A percentile compares a stretch with the other conserved stretches of the same genome.
phyloP scores from a whole-genome alignment of 2,113 vertebrate genomes.

The Mastomys coucha region DNA sequence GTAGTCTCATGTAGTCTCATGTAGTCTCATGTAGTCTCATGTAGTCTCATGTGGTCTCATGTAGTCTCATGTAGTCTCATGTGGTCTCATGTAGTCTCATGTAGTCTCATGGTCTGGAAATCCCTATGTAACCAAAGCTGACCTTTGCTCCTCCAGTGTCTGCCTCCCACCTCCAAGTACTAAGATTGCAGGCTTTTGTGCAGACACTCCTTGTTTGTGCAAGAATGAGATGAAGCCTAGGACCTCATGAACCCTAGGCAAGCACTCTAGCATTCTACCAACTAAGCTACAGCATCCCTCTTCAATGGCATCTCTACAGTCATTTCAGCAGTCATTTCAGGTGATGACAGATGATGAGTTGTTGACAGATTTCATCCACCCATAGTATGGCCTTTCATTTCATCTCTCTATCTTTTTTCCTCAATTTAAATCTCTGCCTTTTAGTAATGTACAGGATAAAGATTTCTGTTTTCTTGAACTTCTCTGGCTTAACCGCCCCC shows the following conservation, averaged over 20 bases:
- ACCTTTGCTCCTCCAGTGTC: background rate
- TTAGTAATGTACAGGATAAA: background rate
- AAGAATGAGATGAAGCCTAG: background rate
- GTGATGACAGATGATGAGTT: slow-evolving; percentile 58
- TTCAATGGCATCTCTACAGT: background rate
- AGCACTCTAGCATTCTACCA: background rate
- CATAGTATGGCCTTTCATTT: slow-evolving; percentile 47
- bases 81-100: too few species aligned
- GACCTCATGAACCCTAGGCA: background rate
- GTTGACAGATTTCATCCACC: slow-evolving; percentile 50
- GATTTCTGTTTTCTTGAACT: slow-evolving; percentile 48
- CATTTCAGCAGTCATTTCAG: slow-evolving; percentile 67
- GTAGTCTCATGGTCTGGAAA: background rate
- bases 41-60: too few species aligned
- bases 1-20: too few species aligned
- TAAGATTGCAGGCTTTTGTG: background rate
- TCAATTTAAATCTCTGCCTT: slow-evolving; percentile 4
- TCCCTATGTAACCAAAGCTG: background rate
- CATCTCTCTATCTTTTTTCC: slow-evolving; percentile 35
- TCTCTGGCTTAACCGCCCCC: background rate
- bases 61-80: too few species aligned
- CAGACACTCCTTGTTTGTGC: background rate
- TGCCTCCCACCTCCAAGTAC: background rate
- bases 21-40: too few species aligned
- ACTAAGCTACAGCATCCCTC: background rate